phyloP scores from a whole-genome alignment of 2,113 vertebrate genomes.

The human (Homo sapiens) region DNA sequence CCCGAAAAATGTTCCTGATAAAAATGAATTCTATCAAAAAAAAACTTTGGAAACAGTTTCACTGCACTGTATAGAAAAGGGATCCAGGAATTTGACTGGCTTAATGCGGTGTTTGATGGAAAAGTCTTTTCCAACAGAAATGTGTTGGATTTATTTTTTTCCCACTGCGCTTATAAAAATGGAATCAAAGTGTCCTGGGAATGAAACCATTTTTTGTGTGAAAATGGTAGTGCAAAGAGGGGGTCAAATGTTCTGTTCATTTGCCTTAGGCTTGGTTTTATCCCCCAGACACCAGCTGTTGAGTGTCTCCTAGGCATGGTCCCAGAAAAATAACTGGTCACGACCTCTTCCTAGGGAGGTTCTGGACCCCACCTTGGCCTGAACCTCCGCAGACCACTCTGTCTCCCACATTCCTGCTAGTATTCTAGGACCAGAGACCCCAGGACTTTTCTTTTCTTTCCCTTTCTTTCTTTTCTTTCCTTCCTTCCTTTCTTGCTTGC shows the following conservation, averaged over 20 bases:
- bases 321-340: neutral
- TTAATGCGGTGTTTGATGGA: slow-evolving; percentile 33
- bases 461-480: too few species aligned
- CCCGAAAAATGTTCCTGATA: neutral
- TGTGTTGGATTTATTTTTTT: slow-evolving; percentile 5
- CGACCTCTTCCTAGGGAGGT: neutral
- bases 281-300: neutral
- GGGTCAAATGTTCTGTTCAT: neutral
- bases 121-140: slow-evolving; percentile 33
- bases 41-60: neutral
- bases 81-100: slow-evolving; percentile 33
- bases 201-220: slow-evolving; percentile 35
- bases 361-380: neutral
- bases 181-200: slow-evolving; percentile 51
- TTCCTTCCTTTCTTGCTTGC: too few species aligned
- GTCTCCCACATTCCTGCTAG: neutral
- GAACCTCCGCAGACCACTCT: neutral
- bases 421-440: neutral
- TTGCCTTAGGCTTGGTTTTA: neutral
- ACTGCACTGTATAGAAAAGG: neutral
- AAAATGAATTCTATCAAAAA: slow-evolving; percentile 19
- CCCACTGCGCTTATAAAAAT: slow-evolving; percentile 34
- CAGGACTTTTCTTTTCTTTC: too few species aligned
- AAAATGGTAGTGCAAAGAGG: neutral
- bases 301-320: neutral